Percentiles rank a stretch among this genome's conserved stretches.
Conservation (phyloP, 1,140 invertebrate species). For the Drosophila lowei region DNA sequence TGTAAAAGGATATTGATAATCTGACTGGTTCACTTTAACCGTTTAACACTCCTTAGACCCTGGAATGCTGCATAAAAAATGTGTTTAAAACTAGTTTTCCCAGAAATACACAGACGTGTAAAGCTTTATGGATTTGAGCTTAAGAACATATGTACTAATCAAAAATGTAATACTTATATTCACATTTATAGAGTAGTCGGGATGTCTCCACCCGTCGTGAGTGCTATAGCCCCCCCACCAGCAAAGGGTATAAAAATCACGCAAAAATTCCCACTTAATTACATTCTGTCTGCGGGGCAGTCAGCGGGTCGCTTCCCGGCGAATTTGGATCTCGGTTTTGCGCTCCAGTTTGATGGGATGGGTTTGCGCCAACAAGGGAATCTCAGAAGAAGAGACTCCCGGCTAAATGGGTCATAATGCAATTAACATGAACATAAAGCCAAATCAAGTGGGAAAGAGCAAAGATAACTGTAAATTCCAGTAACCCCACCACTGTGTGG, state of each 20-base stretch:
- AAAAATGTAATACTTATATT: no score
- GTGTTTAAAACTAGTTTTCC: no score
- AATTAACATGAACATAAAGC: constrained; percentile 69
- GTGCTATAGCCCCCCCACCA: no score
- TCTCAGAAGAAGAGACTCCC: constrained; percentile 31
- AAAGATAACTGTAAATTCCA: constrained; percentile 63
- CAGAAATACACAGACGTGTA: no score
- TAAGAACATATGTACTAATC: no score
- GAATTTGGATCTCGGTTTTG: constrained; percentile 29
- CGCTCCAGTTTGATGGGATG: constrained; percentile 60
- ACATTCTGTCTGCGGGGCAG: constrained; percentile 50
- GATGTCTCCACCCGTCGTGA: no score
- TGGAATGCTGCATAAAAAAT: no score
- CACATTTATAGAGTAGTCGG: no score
- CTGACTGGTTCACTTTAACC: no score
- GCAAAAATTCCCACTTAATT: constrained; percentile 71
- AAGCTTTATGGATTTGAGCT: no score
- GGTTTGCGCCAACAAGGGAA: constrained; percentile 26
- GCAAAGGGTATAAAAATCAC: neutral
- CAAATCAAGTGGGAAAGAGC: constrained; percentile 59
- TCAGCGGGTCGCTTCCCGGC: constrained; percentile 29
- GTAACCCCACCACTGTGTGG: constrained; percentile 36
- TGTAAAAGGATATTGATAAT: neutral
- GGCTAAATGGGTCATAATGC: constrained; percentile 72
- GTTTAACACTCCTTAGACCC: no score